Base-by-base conservation (phyloP, 2,888 invertebrate species). In the Pandemis corylana region DNA sequence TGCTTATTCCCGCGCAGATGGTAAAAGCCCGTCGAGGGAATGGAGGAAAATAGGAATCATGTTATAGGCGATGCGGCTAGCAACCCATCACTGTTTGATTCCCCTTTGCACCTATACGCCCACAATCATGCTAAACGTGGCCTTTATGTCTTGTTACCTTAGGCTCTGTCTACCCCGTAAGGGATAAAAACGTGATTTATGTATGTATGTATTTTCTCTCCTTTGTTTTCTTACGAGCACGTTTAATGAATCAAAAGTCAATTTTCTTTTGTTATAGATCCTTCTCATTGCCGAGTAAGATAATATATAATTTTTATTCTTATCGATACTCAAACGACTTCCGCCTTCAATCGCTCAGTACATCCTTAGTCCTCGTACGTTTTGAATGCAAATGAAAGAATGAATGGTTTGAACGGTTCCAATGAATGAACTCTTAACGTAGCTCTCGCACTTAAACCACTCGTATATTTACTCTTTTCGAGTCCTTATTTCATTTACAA, bases 371-470 rank as follows among this genome's bases (percentile, higher is more conserved):
- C 44, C 20, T 15, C 56, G 56, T 20, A 7, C 44, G 65, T 49
- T 46, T 56, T 59, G 44, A 68, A 68, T 68, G 59, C 20, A 44
- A 68, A 59, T 66, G 46, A 15, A 56, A 9, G 59, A 66, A 59
- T 71, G 56, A 71, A 59, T 71, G 71, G 41, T 65, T 49, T 36
- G 65, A 71, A 59, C 71, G 63, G 53, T 53, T 64, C 42, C 64
- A 71, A 71, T 71, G 65, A 65, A 66, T 41, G 41, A 51, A 20
- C 56, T 59, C 61, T 71, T 65, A 61, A 49, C 66, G 42, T 64
- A 64, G 44, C 63, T 15, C 56, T 15, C 53, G 53, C 15, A 56
- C 56, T 56, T 56, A 15, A 10, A 20, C 56, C 20, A 56, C 12
- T 0, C 20, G 20, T 20, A 20, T 20, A 20, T 20, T 53, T 53